These are phyloP conservation scores for Fistularia commersonii DNA, from an alignment of 2,797 vertebrate genomes.

Conservation along the genomic window DNA sequence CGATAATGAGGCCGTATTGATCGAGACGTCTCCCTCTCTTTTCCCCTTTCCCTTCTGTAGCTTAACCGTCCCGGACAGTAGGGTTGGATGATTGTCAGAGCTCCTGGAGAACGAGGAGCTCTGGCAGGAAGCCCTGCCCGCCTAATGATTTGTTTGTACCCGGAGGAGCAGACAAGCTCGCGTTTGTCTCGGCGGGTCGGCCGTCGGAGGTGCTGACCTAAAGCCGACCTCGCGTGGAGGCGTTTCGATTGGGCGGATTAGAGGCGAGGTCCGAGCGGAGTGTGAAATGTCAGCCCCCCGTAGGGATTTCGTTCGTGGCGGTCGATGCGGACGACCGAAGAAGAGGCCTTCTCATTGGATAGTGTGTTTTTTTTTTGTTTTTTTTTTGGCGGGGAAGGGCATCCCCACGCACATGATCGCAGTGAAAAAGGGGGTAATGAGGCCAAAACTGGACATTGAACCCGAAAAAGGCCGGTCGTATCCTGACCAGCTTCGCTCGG, in stretches of 20 bases:
- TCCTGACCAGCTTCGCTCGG: too few species aligned
- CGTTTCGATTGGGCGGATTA: conserved; percentile 24
- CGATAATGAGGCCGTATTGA: conserved; percentile 73
- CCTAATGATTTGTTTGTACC: conserved; percentile 59
- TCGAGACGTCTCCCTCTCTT: conserved; percentile 48
- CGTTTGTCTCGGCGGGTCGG: conserved; percentile 29
- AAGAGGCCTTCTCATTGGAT: too few species aligned
- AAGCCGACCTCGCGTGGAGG: conserved; percentile 6
- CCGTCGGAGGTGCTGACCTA: conserved; percentile 45
- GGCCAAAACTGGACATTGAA: too few species aligned
- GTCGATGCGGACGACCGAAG: too few species aligned
- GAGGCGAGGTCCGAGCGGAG: conserved; percentile 14
- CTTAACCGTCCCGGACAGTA: conserved; percentile 56
- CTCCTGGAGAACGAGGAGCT: conserved; percentile 39
- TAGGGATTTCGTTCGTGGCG: too few species aligned
- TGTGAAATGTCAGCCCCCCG: conserved; percentile 26
- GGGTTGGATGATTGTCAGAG: conserved; percentile 51
- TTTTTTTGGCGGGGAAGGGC: too few species aligned
- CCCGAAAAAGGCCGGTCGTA: too few species aligned
- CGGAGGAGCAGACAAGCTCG: conserved; percentile 31
- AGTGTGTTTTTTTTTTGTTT: too few species aligned
- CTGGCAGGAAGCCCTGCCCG: conserved; percentile 46
- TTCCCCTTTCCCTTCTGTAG: conserved; percentile 43
- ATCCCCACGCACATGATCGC: too few species aligned
- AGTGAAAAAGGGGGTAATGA: too few species aligned